These are phyloP conservation scores for Phenganax stokvisi DNA, from an alignment of 92 coral and sea anemone genomes.

Conservation along the genomic window DNA sequence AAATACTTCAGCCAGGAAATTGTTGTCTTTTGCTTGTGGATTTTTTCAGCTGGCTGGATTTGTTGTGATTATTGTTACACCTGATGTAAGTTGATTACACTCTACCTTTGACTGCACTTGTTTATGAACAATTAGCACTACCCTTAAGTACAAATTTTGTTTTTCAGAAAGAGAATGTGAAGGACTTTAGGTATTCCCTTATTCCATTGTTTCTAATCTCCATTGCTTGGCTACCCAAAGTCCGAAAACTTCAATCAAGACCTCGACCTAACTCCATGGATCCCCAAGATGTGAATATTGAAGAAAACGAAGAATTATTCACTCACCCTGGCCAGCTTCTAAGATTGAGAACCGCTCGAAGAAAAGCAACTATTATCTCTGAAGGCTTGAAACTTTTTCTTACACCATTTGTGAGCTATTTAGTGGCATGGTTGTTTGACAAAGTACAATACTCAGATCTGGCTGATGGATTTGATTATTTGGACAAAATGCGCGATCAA, in stretches of 20 bases:
- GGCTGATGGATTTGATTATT: slow-evolving; percentile 22
- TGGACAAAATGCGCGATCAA: slow-evolving; percentile 40
- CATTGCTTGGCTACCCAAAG: slow-evolving; percentile 74
- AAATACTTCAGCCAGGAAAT: not conserved
- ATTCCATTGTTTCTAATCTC: slow-evolving; percentile 64
- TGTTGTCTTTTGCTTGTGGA: slow-evolving; percentile 38
- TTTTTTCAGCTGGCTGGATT: slow-evolving; percentile 56
- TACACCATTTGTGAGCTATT: slow-evolving; percentile 76
- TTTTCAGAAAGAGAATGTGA: not conserved
- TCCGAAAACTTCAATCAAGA: slow-evolving; percentile 47
- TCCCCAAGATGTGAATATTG: not conserved
- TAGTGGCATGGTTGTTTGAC: slow-evolving; percentile 43
- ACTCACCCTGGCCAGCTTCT: slow-evolving; percentile 26
- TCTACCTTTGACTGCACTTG: too few species aligned
- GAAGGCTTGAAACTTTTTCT: slow-evolving; percentile 61
- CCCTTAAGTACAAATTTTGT: not conserved
- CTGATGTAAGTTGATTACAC: slow-evolving; percentile 24
- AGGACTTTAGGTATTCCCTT: not conserved
- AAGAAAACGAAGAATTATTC: slow-evolving; percentile 13
- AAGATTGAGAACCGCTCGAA: slow-evolving; percentile 52
- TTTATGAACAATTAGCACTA: not conserved
- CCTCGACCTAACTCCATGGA: slow-evolving; percentile 33
- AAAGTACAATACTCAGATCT: not conserved
- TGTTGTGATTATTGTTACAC: slow-evolving; percentile 42
- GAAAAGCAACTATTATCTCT: slow-evolving; percentile 69